Conservation (phyloP, 2,888 invertebrate species). For the Smittia sp. region DNA sequence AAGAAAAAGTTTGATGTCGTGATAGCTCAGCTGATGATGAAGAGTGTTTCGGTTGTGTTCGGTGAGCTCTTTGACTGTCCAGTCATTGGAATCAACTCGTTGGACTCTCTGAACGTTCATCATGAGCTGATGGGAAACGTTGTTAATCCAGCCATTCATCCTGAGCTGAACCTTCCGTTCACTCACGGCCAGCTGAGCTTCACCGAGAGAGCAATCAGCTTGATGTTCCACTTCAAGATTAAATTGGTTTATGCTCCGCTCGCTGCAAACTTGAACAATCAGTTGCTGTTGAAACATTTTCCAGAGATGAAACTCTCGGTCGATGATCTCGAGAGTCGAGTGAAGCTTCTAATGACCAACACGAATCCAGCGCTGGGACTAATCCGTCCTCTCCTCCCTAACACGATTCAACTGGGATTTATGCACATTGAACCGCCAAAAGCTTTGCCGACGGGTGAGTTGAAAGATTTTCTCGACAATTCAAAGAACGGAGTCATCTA, state of each 20-base stretch:
- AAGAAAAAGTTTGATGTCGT: constrained; percentile 46
- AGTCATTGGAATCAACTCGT: constrained; percentile 44
- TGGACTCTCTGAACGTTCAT: constrained; percentile 45
- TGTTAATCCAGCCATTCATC: constrained; percentile 45
- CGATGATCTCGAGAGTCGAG: background rate
- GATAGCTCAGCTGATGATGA: constrained; percentile 44
- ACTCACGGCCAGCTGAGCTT: background rate
- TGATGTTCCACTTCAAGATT: background rate
- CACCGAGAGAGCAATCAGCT: background rate
- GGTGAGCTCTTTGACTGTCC: constrained; percentile 44
- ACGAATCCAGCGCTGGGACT: constrained; percentile 6
- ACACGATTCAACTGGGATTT: constrained; percentile 29
- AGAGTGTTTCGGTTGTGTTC: constrained; percentile 44
- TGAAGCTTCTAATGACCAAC: background rate
- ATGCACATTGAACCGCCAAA: constrained; percentile 29
- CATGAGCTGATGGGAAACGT: constrained; percentile 46
- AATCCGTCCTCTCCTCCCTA: background rate
- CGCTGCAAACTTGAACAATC: too few relatives aligned
- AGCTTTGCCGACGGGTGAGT: background rate
- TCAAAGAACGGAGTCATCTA: constrained; percentile 38
- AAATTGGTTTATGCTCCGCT: background rate
- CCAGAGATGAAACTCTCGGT: background rate
- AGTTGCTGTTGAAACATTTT: background rate
- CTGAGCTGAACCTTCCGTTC: constrained; percentile 46
- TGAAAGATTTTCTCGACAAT: constrained; percentile 10